Conservation (phyloP, 1,140 invertebrate genomes). For the Drosophila sp. region DNA sequence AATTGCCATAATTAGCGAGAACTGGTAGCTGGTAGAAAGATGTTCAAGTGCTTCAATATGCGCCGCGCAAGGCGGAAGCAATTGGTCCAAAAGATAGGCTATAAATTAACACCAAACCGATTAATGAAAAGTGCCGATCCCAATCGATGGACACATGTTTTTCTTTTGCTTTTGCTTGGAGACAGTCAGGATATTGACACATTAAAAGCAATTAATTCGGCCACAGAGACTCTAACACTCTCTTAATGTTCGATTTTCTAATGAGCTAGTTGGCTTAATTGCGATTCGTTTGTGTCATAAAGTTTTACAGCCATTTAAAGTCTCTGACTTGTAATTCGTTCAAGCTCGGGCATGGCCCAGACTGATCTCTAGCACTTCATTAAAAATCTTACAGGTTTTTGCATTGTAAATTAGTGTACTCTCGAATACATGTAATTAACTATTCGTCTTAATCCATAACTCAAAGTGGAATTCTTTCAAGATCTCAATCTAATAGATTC, state of each 20-base stretch:
- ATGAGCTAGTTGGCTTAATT: conserved; percentile 50
- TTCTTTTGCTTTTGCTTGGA: conserved; percentile 16
- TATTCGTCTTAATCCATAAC: no score
- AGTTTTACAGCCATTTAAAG: conserved; percentile 49
- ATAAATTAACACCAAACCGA: conserved; percentile 80
- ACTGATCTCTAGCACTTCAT: conserved; percentile 37
- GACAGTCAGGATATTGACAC: conserved; percentile 59
- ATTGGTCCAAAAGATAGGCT: conserved; percentile 60
- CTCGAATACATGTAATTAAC: neutral
- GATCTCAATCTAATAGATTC: no score
- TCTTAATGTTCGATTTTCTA: conserved; percentile 34
- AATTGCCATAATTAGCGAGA: conserved; percentile 77
- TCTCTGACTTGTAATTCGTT: conserved; percentile 49
- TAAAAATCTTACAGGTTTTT: conserved; percentile 26
- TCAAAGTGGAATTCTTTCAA: no score
- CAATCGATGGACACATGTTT: conserved; percentile 65
- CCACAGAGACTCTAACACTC: neutral
- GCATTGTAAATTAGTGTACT: conserved; percentile 39
- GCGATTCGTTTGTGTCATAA: conserved; percentile 37
- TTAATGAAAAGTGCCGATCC: conserved; percentile 77
- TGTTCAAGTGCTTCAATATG: conserved; percentile 72
- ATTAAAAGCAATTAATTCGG: conserved; percentile 70
- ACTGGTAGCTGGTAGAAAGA: conserved; percentile 40
- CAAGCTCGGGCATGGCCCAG: conserved; percentile 25
- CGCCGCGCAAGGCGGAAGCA: conserved; percentile 66